phyloP scores from a whole-genome alignment of 1,140 invertebrate genomes.

The Sycobia sp. region DNA sequence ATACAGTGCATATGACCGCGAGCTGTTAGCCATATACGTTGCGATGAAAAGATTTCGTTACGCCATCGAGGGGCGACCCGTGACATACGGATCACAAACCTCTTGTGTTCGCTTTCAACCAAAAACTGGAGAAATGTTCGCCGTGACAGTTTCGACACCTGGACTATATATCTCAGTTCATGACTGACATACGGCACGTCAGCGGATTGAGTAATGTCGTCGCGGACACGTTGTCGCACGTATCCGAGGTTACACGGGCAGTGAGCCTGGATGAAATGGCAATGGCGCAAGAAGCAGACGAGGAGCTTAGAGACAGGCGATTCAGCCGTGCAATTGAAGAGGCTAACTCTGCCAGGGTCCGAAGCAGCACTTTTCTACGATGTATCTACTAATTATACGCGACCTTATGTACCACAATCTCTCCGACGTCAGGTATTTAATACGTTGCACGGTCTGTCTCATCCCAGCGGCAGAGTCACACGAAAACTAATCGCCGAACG shows the following conservation, averaged over 20 bases:
- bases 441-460: not conserved
- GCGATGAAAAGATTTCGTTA: constrained; percentile 45
- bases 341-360: not conserved
- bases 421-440: not conserved
- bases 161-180: constrained; percentile 10
- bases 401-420: not conserved
- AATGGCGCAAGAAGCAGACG: too few species aligned
- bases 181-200: constrained; percentile 3
- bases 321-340: not conserved
- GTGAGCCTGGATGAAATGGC: too few species aligned
- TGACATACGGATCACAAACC: constrained; percentile 43
- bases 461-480: not conserved
- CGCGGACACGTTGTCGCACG: constrained; percentile 4
- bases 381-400: not conserved
- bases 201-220: constrained; percentile 7
- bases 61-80: constrained; percentile 37
- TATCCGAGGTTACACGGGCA: not conserved
- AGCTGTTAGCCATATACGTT: constrained; percentile 42
- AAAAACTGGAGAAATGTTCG: constrained; percentile 6
- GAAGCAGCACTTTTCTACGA: not conserved
- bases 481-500: not conserved
- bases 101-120: constrained; percentile 37
- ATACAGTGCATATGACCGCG: constrained; percentile 45
- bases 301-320: too few species aligned
- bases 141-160: constrained; percentile 10